phyloP scores from a whole-genome alignment of 2,888 invertebrate genomes.

The Oscheius sp. region DNA sequence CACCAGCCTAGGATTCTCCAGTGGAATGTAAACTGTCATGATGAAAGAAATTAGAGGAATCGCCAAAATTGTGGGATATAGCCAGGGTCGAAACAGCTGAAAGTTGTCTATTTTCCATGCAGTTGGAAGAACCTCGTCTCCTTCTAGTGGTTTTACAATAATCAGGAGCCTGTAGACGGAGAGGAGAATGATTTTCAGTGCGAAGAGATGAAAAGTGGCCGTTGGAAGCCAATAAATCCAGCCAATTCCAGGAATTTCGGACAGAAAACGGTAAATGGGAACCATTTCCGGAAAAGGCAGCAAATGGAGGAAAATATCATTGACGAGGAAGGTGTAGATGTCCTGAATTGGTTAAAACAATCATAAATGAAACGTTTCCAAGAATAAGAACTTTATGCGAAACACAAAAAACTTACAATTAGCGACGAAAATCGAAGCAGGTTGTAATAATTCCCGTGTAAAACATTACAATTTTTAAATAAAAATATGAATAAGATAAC shows the following conservation, averaged over 20 bases:
- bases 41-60: background rate
- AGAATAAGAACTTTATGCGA: background rate
- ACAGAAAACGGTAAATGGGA: conserved; percentile 5
- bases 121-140: background rate
- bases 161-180: conserved; percentile 2
- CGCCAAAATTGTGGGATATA: background rate
- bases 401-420: background rate
- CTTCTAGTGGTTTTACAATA: background rate
- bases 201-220: background rate
- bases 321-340: conserved; percentile 8
- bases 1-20: too few species aligned
- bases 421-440: background rate
- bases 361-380: background rate
- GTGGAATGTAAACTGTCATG: background rate
- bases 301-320: background rate
- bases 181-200: conserved; percentile 1
- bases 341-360: background rate
- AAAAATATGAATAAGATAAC: background rate
- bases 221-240: conserved; percentile 19
- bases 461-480: background rate
- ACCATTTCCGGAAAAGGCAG: background rate
- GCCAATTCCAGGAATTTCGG: background rate
- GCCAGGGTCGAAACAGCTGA: background rate
- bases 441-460: background rate
- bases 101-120: background rate